These are phyloP conservation scores for Solea solea DNA, from an alignment of 2,113 vertebrate genomes.

Conservation along the genomic window DNA sequence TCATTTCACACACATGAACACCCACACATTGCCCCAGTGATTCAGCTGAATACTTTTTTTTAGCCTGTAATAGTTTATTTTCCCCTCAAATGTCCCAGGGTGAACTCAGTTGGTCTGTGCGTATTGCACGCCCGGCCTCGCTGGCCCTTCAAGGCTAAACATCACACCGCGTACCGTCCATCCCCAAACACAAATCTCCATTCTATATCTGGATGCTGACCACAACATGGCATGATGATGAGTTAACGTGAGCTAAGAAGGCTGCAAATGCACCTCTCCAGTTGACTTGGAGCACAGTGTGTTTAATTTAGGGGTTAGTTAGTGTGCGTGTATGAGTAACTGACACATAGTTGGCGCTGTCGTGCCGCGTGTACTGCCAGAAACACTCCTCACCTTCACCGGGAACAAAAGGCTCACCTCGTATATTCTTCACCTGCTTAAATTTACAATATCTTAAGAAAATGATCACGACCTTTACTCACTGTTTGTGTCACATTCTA, in stretches of 20 bases:
- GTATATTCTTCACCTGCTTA: too few species aligned
- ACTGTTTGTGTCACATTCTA: too few species aligned
- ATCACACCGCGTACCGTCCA: conserved; percentile 26
- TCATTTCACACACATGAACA: conserved; percentile 17
- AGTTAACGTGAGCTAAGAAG: background rate
- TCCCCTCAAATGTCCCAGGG: conserved; percentile 49
- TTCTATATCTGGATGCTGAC: conserved; percentile 41
- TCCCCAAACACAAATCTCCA: conserved; percentile 11
- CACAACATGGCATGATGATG: background rate
- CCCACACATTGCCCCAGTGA: conserved; percentile 27
- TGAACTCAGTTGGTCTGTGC: conserved; percentile 54
- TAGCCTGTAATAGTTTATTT: conserved; percentile 65
- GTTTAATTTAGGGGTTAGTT: too few species aligned
- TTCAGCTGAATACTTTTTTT: conserved; percentile 49
- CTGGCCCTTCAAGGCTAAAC: conserved; percentile 44
- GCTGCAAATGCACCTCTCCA: conserved; percentile 1
- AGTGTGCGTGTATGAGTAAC: too few species aligned
- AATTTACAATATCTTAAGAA: too few species aligned
- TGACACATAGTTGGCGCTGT: too few species aligned
- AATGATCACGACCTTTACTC: too few species aligned
- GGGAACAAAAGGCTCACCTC: too few species aligned
- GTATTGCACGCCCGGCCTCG: conserved; percentile 32
- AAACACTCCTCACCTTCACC: too few species aligned
- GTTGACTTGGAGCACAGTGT: background rate
- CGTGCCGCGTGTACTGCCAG: too few species aligned